phyloP scores from a whole-genome alignment of 2,888 invertebrate species.

The Euzophera pinguis region DNA sequence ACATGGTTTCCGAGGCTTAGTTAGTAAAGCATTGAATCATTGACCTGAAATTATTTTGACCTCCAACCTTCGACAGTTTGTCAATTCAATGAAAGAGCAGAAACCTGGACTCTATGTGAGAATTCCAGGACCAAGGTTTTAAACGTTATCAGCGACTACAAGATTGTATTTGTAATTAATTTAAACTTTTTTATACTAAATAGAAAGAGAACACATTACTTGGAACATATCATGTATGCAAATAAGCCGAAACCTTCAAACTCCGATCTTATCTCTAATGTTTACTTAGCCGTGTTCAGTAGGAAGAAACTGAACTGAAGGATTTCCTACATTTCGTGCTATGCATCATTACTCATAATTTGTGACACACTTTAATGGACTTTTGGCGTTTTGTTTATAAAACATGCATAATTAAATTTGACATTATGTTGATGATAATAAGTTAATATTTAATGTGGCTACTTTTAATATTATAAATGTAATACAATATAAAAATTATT shows the following conservation, averaged over 20 bases:
- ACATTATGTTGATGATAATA: background rate
- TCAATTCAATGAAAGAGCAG: no score
- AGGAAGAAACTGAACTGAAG: conserved; percentile 17
- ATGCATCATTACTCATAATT: conserved; percentile 16
- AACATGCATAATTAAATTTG: background rate
- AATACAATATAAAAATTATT: no score
- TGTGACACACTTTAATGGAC: conserved; percentile 11
- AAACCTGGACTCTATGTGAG: no score
- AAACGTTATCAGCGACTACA: no score
- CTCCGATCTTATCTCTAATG: conserved; percentile 18
- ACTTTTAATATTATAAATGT: no score
- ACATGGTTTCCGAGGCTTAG: no score
- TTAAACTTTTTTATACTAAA: background rate
- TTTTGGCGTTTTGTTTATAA: background rate
- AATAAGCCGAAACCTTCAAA: conserved; percentile 17
- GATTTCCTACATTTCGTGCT: conserved; percentile 14
- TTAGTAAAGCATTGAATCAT: no score
- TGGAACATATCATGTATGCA: conserved; percentile 11
- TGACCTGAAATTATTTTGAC: no score
- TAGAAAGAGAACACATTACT: background rate
- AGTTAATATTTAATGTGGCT: background rate
- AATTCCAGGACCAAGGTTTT: no score
- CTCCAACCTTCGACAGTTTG: no score
- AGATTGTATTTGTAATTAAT: background rate
- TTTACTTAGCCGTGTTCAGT: conserved; percentile 16